Evolutionary conservation across 2,797 vertebrate species (phyloP), one percentile per base, ranked within the genome.

Genomic region (Diceros bicornis): DNA sequence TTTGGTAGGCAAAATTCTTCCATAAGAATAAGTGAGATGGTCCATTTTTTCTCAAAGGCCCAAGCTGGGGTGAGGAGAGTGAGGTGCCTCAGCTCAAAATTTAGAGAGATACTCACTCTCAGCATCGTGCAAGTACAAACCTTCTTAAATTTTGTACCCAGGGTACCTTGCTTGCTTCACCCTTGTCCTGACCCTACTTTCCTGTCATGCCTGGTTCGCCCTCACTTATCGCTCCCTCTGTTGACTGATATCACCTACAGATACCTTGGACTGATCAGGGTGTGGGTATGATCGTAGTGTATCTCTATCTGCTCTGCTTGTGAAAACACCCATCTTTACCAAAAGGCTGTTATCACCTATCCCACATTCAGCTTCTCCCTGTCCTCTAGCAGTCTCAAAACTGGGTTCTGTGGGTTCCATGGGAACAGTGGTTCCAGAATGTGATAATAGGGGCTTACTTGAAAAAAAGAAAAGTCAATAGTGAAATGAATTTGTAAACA

Each of bases 1-100:
- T 77, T 94, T 68, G 23, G 4, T 66, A 94, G 77, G 44, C 32
- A 68, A 82, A 61, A 37, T 52, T 92, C 12, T 93, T 82, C 25
- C 23, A 11, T 55, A 32, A 68, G n/a, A 77, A 66, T 61, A 89
- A 87, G 29, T 85, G 25, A 94, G 25, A n/a, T 7, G 10, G 25
- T 23, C 41, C 6, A 4, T 64, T 11, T 37, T 88, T 90, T 94
- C n/a, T 88, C 37, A 92, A 69, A 29, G 16, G 0, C 12, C n/a
- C 29, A 16, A 37, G 7, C 23, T 44, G 8, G 5, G n/a, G 2
- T 37, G 1, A 79, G 9, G 37, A n/a, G 7, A 71, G 11, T 66
- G 12, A 25, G 25, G 11, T 83, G n/a, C 18, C 1, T 20, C 13
- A 8, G 17, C 13, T 75, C 20, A 50, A 61, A 59, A 18, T 75